Percentiles rank a stretch among this genome's conserved stretches.
phyloP scores from a whole-genome alignment of 2,888 invertebrate species.

The Kryphioiulus occultus region DNA sequence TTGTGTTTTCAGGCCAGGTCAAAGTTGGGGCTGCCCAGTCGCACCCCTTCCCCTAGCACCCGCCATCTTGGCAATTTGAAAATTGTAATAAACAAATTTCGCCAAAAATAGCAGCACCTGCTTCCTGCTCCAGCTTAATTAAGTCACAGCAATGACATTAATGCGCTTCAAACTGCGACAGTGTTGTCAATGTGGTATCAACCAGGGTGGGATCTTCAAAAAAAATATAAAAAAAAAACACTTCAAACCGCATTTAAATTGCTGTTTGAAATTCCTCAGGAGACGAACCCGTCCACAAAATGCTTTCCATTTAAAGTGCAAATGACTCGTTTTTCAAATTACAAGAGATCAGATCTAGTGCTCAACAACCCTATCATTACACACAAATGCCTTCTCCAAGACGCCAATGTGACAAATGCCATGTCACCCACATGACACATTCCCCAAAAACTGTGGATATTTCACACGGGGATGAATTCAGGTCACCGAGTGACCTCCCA shows the following conservation, averaged over 20 bases:
- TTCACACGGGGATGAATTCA: constrained; percentile 1
- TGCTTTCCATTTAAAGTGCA: background rate
- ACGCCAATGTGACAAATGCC: background rate
- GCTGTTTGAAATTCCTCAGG: background rate
- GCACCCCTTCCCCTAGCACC: background rate
- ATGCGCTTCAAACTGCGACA: background rate
- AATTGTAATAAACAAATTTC: background rate
- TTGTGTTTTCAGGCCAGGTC: background rate
- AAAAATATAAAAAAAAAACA: background rate
- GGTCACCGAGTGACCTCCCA: background rate
- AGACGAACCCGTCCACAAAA: background rate
- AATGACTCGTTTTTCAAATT: background rate
- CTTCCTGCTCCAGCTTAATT: background rate
- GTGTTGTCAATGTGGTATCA: background rate
- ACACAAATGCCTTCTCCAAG: background rate
- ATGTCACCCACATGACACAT: background rate
- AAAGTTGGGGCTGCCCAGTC: background rate
- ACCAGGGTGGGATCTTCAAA: background rate
- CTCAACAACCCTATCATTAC: background rate
- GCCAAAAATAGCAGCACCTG: background rate
- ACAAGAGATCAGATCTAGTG: background rate
- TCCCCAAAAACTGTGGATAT: background rate
- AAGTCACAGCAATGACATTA: background rate
- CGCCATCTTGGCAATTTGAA: background rate
- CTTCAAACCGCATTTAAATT: background rate